These are phyloP conservation scores for Oxystoma pomonae DNA, from an alignment of 2,888 invertebrate species.

Conservation along the genomic window DNA sequence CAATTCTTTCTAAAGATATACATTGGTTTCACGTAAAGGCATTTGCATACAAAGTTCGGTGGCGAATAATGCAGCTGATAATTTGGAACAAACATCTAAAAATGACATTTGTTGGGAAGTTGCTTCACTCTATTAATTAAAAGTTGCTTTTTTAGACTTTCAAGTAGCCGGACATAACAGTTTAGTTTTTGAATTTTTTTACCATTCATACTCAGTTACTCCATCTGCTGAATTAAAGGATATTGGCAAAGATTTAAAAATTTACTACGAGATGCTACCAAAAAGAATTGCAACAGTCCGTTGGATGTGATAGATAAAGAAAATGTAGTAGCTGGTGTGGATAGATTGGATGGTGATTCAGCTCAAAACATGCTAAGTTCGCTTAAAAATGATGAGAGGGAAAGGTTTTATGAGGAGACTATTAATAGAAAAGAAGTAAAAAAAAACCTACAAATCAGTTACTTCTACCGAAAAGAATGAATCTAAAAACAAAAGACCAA, in stretches of 20 bases:
- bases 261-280: slow-evolving; percentile 37
- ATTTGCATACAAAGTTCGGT: too few species aligned
- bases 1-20: too few species aligned
- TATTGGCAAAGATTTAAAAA: slow-evolving; percentile 32
- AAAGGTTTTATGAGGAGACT: not conserved
- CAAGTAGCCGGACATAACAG: slow-evolving; percentile 28
- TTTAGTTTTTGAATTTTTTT: slow-evolving; percentile 35
- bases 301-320: not conserved
- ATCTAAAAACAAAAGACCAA: too few species aligned
- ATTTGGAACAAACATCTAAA: too few species aligned
- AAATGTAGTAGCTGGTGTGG: not conserved
- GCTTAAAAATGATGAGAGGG: not conserved
- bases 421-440: too few species aligned
- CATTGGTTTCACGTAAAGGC: too few species aligned
- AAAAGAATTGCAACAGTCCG: too few species aligned
- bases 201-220: slow-evolving; percentile 35
- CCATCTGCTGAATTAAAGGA: slow-evolving; percentile 30
- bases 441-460: too few species aligned
- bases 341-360: not conserved
- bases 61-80: too few species aligned
- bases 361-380: not conserved
- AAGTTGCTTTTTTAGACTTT: slow-evolving; percentile 32
- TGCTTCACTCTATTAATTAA: too few species aligned
- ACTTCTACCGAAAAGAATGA: too few species aligned
- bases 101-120: too few species aligned